Evolutionary conservation across 2,113 vertebrate species (phyloP).

Genomic region (rat (Rattus norvegicus)): GRCr8 NC_086023.1:33879001-33879500

Average conservation of each 20-base stretch:
- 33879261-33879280: not conserved
- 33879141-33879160: not conserved
- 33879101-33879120: not conserved
- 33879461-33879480: not conserved
- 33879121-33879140: not conserved
- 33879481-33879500: slow-evolving; percentile 16
- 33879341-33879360: not conserved
- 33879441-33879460: not conserved
- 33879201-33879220: not conserved
- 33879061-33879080: too few species aligned
- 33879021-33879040: too few species aligned
- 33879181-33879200: not conserved
- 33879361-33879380: slow-evolving; percentile 7
- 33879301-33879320: not conserved
- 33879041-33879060: too few species aligned
- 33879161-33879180: not conserved
- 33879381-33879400: not conserved
- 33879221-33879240: not conserved
- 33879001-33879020: too few species aligned
- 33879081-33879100: not conserved
- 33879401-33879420: not conserved
- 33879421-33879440: not conserved
- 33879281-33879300: not conserved
- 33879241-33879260: not conserved
- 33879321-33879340: not conserved